Conservation (phyloP, 2,888 invertebrate genomes). For the Cephus runcator region DNA sequence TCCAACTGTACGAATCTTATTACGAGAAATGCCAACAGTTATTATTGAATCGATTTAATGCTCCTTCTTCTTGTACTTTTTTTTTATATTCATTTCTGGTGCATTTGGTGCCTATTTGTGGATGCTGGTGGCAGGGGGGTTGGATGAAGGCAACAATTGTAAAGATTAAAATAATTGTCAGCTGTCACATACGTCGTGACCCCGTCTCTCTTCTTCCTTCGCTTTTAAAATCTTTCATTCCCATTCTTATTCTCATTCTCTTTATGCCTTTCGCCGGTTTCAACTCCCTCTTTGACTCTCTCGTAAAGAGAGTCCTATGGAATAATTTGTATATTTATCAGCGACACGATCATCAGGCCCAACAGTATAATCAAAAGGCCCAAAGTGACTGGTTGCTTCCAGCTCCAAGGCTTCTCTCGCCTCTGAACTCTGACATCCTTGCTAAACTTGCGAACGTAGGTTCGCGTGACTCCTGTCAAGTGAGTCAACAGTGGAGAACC, state of each 20-base stretch:
- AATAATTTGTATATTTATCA: conserved; percentile 24
- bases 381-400: conserved; percentile 14
- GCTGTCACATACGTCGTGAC: conserved; percentile 22
- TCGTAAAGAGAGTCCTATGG: conserved; percentile 12
- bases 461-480: conserved; percentile 5
- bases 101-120: neutral
- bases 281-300: neutral
- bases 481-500: neutral
- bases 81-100: neutral
- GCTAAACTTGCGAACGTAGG: conserved; percentile 8
- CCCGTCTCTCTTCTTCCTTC: conserved; percentile 10
- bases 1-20: neutral
- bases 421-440: conserved; percentile 20
- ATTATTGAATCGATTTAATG: neutral
- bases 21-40: neutral
- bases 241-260: neutral
- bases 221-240: neutral
- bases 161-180: conserved; percentile 20
- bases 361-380: conserved; percentile 8
- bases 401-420: conserved; percentile 16
- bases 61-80: neutral
- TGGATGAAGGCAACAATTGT: neutral
- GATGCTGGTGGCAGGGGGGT: neutral
- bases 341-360: conserved; percentile 14
- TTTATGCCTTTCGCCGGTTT: neutral